Conservation (phyloP, 2,113 vertebrate genomes). For the Pelmatolapia mariae region DNA sequence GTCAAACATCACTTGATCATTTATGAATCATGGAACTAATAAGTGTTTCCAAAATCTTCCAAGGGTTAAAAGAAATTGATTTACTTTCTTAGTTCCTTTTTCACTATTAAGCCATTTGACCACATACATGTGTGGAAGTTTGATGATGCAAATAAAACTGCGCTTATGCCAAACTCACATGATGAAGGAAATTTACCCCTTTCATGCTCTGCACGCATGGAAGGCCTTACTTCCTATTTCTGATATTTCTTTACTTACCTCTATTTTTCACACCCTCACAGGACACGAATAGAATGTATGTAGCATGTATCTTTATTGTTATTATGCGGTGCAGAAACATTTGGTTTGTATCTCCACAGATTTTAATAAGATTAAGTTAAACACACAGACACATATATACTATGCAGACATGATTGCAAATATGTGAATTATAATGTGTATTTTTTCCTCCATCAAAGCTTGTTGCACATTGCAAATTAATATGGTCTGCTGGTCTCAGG, state of each 20-base stretch:
- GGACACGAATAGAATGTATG: fast-evolving
- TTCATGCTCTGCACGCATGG: not conserved
- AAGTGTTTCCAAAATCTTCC: not conserved
- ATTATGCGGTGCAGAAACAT: not conserved
- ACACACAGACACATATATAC: not conserved
- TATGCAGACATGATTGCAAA: not conserved
- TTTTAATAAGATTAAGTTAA: not conserved
- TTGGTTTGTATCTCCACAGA: not conserved
- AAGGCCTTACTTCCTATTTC: not conserved
- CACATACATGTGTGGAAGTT: fast-evolving
- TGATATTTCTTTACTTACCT: not conserved
- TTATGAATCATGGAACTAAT: not conserved
- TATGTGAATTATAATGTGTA: not conserved
- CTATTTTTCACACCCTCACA: not conserved
- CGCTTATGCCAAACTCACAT: not conserved
- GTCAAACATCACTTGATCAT: not conserved
- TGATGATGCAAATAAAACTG: not conserved
- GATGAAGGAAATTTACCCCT: not conserved
- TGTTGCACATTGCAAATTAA: not conserved
- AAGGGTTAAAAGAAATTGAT: not conserved
- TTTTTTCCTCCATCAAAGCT: not conserved
- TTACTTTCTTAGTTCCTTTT: not conserved
- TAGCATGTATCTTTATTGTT: not conserved
- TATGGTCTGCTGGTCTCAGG: not conserved
- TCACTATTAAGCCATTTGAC: not conserved